A percentile compares a stretch with the other conserved stretches of the same genome.
Evolutionary conservation across 2,888 invertebrate species (phyloP).

Genomic region (Pseudeuparius sepicola): DNA sequence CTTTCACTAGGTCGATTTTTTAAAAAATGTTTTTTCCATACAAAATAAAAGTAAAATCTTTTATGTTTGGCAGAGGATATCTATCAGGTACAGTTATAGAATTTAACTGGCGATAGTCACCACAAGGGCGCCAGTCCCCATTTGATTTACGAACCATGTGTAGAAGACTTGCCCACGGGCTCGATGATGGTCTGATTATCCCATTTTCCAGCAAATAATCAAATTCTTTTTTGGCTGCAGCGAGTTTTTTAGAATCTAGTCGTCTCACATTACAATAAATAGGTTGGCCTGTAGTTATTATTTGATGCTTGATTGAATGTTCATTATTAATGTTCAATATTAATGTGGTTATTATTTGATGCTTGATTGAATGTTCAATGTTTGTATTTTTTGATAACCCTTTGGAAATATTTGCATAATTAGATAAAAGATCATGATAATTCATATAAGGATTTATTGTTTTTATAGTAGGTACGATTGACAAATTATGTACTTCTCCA

Average conservation of each 20-base stretch:
- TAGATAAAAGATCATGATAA: neutral
- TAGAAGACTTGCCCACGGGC: slow-evolving; percentile 10
- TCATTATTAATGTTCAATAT: too few relatives aligned
- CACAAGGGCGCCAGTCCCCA: slow-evolving; percentile 15
- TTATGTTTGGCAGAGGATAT: slow-evolving; percentile 25
- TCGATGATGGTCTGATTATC: slow-evolving; percentile 12
- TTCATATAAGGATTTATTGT: neutral
- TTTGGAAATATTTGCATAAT: neutral
- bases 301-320: too few relatives aligned
- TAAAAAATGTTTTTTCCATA: slow-evolving; percentile 23
- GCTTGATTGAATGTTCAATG: neutral
- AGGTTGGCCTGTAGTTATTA: slow-evolving; percentile 15
- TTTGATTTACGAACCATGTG: slow-evolving; percentile 12
- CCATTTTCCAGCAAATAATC: slow-evolving; percentile 24
- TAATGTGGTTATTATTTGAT: slow-evolving; percentile 5
- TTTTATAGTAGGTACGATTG: neutral
- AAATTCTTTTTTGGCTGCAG: slow-evolving; percentile 25
- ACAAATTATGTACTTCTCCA: neutral
- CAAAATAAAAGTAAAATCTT: slow-evolving; percentile 19
- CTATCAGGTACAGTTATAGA: slow-evolving; percentile 27
- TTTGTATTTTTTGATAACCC: neutral
- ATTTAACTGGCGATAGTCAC: slow-evolving; percentile 23
- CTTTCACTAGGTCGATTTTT: slow-evolving; percentile 18
- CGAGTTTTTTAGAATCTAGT: slow-evolving; percentile 22
- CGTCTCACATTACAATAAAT: slow-evolving; percentile 1